phyloP scores from a whole-genome alignment of 2,797 vertebrate species.

The Vespertilio murinus region DNA sequence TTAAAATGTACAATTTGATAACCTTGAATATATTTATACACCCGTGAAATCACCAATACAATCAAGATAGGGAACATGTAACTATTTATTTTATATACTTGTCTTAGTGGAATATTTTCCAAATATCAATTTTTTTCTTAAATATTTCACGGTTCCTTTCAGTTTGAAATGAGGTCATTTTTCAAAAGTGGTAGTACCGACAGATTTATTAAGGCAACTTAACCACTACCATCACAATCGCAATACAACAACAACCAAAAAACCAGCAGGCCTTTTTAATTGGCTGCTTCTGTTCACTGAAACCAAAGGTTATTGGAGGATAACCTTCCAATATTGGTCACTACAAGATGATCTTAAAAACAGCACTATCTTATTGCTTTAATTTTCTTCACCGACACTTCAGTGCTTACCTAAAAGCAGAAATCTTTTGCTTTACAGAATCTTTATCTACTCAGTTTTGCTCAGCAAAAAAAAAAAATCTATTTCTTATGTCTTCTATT shows the following conservation, averaged over 20 bases:
- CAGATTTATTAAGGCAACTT: not conserved
- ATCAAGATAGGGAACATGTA: not conserved
- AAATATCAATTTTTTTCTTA: not conserved
- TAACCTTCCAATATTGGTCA: not conserved
- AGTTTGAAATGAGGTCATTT: slow-evolving; percentile 32
- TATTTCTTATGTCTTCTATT: not conserved
- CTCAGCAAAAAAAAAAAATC: not conserved
- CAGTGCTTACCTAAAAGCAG: not conserved
- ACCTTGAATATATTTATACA: not conserved
- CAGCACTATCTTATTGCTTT: not conserved
- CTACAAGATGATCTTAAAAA: not conserved
- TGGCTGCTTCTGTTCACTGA: not conserved
- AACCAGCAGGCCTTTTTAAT: not conserved
- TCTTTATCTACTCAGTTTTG: not conserved
- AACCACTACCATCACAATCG: not conserved
- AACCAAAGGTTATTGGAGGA: not conserved
- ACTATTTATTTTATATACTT: not conserved
- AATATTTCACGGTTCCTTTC: not conserved
- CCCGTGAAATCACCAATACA: not conserved
- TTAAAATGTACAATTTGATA: not conserved
- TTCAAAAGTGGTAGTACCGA: not conserved
- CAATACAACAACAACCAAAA: not conserved
- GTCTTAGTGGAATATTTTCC: not conserved
- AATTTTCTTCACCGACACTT: not conserved
- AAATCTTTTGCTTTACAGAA: not conserved